phyloP scores from a whole-genome alignment of 2,797 vertebrate species.

The Lacerta viridis region DNA sequence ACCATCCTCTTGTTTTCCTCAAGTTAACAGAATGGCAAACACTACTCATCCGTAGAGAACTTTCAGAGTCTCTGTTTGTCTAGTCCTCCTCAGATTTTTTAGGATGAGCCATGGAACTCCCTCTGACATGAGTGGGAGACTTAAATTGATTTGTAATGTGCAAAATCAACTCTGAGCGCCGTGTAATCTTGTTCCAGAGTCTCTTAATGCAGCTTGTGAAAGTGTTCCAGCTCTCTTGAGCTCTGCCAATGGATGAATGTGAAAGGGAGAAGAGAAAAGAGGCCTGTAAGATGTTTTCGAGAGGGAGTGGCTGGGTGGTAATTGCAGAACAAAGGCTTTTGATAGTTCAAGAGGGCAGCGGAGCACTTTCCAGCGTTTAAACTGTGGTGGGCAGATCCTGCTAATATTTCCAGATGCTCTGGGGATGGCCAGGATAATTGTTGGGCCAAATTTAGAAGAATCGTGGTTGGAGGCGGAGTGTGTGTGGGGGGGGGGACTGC shows the following conservation, averaged over 20 bases:
- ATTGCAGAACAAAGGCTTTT: conserved; percentile 48
- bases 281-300: conserved; percentile 30
- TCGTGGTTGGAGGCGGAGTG: conserved; percentile 10
- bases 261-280: not conserved
- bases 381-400: conserved; percentile 50
- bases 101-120: not conserved
- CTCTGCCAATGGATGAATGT: accelerated
- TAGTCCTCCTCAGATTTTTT: conserved; percentile 3
- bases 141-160: conserved; percentile 3
- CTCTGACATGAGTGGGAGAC: not conserved
- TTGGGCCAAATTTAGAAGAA: conserved; percentile 51
- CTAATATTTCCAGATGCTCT: conserved; percentile 65
- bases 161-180: not conserved
- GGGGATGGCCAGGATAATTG: conserved; percentile 50
- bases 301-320: conserved; percentile 27
- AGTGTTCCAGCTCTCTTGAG: not conserved
- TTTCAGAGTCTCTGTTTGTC: not conserved
- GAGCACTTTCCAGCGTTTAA: conserved; percentile 53
- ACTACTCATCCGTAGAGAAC: too few species aligned
- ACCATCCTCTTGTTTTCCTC: not conserved
- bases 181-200: not conserved
- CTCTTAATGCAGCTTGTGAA: not conserved
- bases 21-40: not conserved
- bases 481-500: not conserved
- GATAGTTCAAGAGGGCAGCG: conserved; percentile 32